Base-by-base conservation (phyloP, 2,113 vertebrate genomes). In the Melanocharis versteri region DNA sequence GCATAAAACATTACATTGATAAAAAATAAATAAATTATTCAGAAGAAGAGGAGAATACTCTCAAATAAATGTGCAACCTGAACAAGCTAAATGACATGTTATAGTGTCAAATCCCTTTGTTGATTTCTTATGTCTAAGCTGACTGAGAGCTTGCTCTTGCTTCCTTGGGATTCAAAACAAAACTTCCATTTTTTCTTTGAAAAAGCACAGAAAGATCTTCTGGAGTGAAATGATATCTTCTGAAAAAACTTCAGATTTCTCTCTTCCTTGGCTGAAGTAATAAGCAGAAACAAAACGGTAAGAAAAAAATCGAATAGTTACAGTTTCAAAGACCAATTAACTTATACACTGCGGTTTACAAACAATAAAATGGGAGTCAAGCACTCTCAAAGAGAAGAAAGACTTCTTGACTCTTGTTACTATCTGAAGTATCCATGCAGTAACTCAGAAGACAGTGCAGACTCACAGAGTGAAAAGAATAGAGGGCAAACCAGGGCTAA, bases 301-400 rank as follows among this genome's bases (percentile, higher is more conserved):
- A 44, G n/a, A 48, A 65, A 69, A 83, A 7, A 24, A 27, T 35
- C 28, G 47, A 94, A 81, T 2, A 53, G 14, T 53, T 91, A 54
- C 16, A 19, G 21, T 60, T 91, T 68, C 54, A 81, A 68, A 4
- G 1, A 50, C 10, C 12, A 75, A 76, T 39, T 80, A 35, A 50
- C 35, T 77, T 42, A 21, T 50, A 51, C 42, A 58, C 18, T 56
- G 37, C 3, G 3, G 26, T 17, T 6, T 47, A 54, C 28, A 71
- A 87, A 77, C n/a, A 77, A 62, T 62, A 83, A 94, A 91, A 82
- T 28, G 26, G 40, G 60, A 96, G 57, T 91, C 75, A 94, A 94
- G 92, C 37, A 51, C 40, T 50, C 90, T 68, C 47, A 83, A 81
- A 87, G 35, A 72, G 78, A 95, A 96, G 77, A 83, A 77, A 69